Conservation (phyloP, 2,113 vertebrate genomes). For the Psilopsiagon aurifrons region DNA sequence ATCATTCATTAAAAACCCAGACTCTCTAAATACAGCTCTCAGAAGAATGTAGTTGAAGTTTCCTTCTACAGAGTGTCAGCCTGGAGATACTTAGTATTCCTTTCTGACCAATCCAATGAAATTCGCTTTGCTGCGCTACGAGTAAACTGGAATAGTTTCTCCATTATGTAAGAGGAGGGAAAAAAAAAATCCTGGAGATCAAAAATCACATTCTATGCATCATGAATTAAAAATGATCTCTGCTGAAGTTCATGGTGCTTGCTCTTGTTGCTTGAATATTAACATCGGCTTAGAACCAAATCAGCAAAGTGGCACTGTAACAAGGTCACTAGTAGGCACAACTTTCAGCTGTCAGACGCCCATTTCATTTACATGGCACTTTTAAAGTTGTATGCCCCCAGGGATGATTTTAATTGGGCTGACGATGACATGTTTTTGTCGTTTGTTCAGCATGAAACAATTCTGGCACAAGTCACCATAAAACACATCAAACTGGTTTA, state of each 20-base stretch:
- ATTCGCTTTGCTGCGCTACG: neutral
- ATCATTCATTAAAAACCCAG: conserved; percentile 17
- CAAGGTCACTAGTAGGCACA: conserved; percentile 25
- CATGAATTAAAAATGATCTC: conserved; percentile 46
- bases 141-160: neutral
- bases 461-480: neutral
- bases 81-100: conserved; percentile 3
- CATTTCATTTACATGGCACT: neutral
- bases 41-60: neutral
- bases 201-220: neutral
- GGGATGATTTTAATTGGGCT: conserved; percentile 44
- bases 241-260: neutral
- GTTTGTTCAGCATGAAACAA: neutral
- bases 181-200: neutral
- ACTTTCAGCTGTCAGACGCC: conserved; percentile 33
- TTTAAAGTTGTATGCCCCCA: conserved; percentile 2
- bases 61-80: neutral
- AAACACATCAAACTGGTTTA: neutral
- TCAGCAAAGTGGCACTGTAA: conserved; percentile 21
- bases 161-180: neutral
- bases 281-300: conserved; percentile 34
- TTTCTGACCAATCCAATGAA: neutral
- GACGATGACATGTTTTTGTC: neutral
- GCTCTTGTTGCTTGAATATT: conserved; percentile 30
- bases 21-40: neutral